phyloP scores from a whole-genome alignment of 1,140 invertebrate species.

The Chironomus tepperi region DNA sequence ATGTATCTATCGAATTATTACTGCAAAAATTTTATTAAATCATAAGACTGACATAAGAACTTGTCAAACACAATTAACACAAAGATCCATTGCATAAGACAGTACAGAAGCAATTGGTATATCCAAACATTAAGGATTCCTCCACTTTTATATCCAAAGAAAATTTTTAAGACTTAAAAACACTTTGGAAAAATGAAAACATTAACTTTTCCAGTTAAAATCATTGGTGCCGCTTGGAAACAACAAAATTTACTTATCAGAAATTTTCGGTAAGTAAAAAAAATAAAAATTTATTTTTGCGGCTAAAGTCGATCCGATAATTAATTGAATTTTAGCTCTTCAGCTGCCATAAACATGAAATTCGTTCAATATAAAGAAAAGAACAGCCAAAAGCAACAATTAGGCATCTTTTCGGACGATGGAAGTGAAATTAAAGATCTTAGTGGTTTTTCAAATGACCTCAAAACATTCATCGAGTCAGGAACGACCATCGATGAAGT shows the following conservation, averaged over 20 bases:
- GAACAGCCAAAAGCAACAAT: slow-evolving; percentile 32
- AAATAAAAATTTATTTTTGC: neutral
- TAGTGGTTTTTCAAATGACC: slow-evolving; percentile 30
- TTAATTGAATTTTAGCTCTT: neutral
- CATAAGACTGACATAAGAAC: no score
- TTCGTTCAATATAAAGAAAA: slow-evolving; percentile 36
- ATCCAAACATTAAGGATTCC: no score
- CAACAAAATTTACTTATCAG: neutral
- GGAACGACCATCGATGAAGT: slow-evolving; percentile 26
- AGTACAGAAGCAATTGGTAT: no score
- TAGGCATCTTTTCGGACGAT: slow-evolving; percentile 36
- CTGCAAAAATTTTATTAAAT: no score
- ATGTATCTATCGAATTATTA: no score
- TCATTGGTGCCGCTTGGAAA: slow-evolving; percentile 6
- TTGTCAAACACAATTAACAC: no score
- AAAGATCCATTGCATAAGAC: no score
- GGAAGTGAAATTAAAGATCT: slow-evolving; percentile 33
- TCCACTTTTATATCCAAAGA: no score
- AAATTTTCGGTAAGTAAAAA: neutral
- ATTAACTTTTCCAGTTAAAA: slow-evolving; percentile 2
- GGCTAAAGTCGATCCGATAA: neutral
- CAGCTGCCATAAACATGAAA: slow-evolving; percentile 32
- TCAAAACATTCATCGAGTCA: slow-evolving; percentile 35
- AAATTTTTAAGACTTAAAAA: no score
- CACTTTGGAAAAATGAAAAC: neutral